Conservation (phyloP, 2,888 invertebrate species). For the Aromia moschata region DNA sequence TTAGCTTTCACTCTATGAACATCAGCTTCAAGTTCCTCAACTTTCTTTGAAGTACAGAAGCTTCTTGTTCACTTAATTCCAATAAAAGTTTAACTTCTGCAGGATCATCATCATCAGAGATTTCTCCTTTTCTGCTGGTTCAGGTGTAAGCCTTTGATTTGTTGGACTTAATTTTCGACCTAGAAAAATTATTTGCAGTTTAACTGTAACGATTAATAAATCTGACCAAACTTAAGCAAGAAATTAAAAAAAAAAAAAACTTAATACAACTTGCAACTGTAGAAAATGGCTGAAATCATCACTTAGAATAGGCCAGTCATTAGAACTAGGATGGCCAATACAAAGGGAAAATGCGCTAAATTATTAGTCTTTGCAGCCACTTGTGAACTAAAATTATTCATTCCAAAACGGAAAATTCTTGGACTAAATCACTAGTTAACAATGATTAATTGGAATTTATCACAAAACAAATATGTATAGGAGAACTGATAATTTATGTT, state of each 20-base stretch:
- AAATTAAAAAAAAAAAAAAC: slow-evolving; percentile 23
- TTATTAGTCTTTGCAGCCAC: too few relatives aligned
- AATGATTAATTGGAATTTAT: too few relatives aligned
- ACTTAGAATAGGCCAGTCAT: background rate
- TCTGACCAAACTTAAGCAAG: slow-evolving; percentile 43
- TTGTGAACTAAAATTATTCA: too few relatives aligned
- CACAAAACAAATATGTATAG: too few relatives aligned
- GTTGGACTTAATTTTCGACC: slow-evolving; percentile 76
- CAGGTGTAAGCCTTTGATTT: slow-evolving; percentile 71
- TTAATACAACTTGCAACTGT: slow-evolving; percentile 60
- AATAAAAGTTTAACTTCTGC: slow-evolving; percentile 85
- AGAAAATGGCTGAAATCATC: slow-evolving; percentile 63
- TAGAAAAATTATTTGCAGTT: slow-evolving; percentile 49
- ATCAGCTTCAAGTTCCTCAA: slow-evolving; percentile 84
- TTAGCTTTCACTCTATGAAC: slow-evolving; percentile 78
- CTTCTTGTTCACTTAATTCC: slow-evolving; percentile 91
- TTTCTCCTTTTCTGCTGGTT: slow-evolving; percentile 74
- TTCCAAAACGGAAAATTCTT: too few relatives aligned
- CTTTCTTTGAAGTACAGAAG: slow-evolving; percentile 82
- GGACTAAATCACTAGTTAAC: too few relatives aligned
- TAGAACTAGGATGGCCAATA: background rate
- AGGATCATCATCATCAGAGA: slow-evolving; percentile 81
- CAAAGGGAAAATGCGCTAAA: background rate
- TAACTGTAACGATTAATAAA: background rate
- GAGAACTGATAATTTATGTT: too few relatives aligned